Conservation (phyloP, 2,113 vertebrate genomes). For the Abramis brama region DNA sequence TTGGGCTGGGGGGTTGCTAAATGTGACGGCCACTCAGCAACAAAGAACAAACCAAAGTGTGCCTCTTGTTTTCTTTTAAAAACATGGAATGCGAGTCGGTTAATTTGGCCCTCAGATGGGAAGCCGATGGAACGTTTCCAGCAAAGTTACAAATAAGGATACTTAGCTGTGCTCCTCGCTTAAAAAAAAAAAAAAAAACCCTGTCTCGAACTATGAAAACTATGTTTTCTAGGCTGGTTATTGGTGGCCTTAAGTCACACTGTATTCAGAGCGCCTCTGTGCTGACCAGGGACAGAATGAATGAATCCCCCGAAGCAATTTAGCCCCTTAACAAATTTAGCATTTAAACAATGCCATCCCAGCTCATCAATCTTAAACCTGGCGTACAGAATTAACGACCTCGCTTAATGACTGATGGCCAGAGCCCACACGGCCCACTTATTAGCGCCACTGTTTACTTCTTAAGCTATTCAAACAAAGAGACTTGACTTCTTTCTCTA, state of each 20-base stretch:
- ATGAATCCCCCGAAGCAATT: slow-evolving; percentile 9
- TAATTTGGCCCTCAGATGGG: slow-evolving; percentile 7
- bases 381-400: slow-evolving; percentile 68
- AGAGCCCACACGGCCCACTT: slow-evolving; percentile 53
- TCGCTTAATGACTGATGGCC: slow-evolving; percentile 69
- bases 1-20: slow-evolving; percentile 25
- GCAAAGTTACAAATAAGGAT: slow-evolving; percentile 15
- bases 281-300: neutral
- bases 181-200: neutral
- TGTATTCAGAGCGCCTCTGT: neutral
- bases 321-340: slow-evolving; percentile 29
- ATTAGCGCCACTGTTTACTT: slow-evolving; percentile 66
- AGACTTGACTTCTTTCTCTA: slow-evolving; percentile 38
- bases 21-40: neutral
- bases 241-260: neutral
- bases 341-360: slow-evolving; percentile 40
- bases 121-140: slow-evolving; percentile 8
- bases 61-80: slow-evolving; percentile 55
- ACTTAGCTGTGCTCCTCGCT: neutral
- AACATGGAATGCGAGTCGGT: neutral
- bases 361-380: slow-evolving; percentile 54
- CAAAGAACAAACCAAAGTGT: slow-evolving; percentile 51
- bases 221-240: slow-evolving; percentile 6
- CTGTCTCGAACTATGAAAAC: neutral
- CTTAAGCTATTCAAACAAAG: slow-evolving; percentile 66